Conservation (phyloP, 2,113 vertebrate species). For the Lutjanus erythropterus region DNA sequence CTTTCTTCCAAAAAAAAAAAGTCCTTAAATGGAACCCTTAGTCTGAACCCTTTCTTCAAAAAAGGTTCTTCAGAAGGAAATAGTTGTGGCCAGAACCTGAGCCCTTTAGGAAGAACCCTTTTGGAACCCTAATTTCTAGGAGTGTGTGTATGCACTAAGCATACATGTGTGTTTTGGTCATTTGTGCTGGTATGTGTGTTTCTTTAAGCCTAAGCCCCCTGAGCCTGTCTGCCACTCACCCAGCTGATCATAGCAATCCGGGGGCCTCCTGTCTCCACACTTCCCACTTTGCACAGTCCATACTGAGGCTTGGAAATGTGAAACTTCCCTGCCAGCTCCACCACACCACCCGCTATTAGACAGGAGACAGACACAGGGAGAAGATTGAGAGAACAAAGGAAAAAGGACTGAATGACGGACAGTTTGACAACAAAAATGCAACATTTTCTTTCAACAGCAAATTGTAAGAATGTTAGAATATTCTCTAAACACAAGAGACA, state of each 20-base stretch:
- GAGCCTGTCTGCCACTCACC: constrained; percentile 80
- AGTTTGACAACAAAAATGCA: not conserved
- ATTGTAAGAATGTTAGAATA: not conserved
- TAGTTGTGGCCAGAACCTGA: too few species aligned
- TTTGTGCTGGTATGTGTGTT: constrained; percentile 7
- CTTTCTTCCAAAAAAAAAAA: too few species aligned
- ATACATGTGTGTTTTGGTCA: not conserved
- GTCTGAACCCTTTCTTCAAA: too few species aligned
- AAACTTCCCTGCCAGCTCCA: constrained; percentile 85
- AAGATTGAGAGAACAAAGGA: not conserved
- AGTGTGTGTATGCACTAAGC: constrained; percentile 2
- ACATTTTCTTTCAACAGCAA: not conserved
- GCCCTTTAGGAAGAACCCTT: too few species aligned
- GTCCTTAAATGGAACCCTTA: too few species aligned
- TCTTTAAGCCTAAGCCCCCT: constrained; percentile 21
- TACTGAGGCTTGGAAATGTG: constrained; percentile 84
- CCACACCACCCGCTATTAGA: constrained; percentile 84
- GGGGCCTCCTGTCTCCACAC: constrained; percentile 65
- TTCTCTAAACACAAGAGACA: not conserved
- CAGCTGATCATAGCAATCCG: constrained; percentile 86
- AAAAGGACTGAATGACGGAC: constrained; percentile 1
- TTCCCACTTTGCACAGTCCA: constrained; percentile 86
- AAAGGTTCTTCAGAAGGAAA: too few species aligned
- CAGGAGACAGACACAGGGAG: not conserved
- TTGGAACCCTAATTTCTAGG: too few species aligned